A percentile compares a stretch with the other conserved stretches of the same genome.
Conservation (phyloP, 1,140 invertebrate genomes). For the Leptonema lineaticorne region DNA sequence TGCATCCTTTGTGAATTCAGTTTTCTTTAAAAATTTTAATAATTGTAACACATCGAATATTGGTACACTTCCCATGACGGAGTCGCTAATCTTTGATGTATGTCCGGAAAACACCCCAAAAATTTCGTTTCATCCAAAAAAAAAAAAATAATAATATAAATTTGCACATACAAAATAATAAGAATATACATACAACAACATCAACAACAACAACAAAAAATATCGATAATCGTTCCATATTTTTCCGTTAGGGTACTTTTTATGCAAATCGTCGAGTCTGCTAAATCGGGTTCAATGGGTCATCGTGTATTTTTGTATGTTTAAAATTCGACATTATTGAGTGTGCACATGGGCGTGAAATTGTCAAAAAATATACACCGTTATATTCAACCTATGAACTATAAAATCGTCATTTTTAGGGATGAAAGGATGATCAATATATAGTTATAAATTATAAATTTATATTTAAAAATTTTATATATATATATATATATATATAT, state of each 20-base stretch:
- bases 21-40: neutral
- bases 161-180: neutral
- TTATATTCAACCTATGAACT: too few relatives aligned
- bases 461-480: too few relatives aligned
- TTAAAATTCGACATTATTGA: neutral
- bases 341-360: conserved; percentile 26
- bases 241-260: neutral
- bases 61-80: conserved; percentile 37
- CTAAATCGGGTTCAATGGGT: neutral
- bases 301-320: neutral
- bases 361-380: conserved; percentile 20
- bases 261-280: conserved; percentile 2
- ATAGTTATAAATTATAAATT: too few relatives aligned
- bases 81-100: conserved; percentile 37
- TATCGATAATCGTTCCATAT: neutral
- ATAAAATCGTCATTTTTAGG: too few relatives aligned
- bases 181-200: neutral
- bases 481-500: too few relatives aligned
- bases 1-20: conserved; percentile 13
- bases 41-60: neutral
- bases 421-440: too few relatives aligned
- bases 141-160: neutral
- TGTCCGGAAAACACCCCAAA: neutral
- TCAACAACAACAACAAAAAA: too few relatives aligned
- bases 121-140: neutral